Percentiles rank a stretch among this genome's conserved stretches.
Conservation (phyloP, 1,140 invertebrate genomes). For the Diorhabda elongata region DNA sequence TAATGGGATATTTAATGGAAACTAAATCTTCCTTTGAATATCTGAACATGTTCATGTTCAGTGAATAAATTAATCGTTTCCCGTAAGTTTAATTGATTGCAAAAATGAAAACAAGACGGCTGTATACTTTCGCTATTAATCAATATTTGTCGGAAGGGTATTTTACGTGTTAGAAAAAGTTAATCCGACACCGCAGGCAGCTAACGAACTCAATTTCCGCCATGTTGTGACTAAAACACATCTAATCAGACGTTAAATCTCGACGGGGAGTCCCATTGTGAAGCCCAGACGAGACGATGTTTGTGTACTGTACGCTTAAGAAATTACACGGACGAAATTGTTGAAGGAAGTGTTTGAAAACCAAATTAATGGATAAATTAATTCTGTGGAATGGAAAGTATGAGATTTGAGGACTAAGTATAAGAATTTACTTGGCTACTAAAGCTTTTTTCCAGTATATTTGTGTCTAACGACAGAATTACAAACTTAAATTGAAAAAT, state of each 20-base stretch:
- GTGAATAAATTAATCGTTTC: too few relatives aligned
- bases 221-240: constrained; percentile 17
- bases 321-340: constrained; percentile 5
- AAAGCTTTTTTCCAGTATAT: too few relatives aligned
- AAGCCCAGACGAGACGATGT: constrained; percentile 5
- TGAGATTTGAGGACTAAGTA: too few relatives aligned
- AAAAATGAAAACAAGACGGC: too few relatives aligned
- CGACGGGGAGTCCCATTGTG: constrained; percentile 16
- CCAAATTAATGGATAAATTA: not conserved
- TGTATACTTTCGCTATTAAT: constrained; percentile 10
- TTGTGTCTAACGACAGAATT: too few relatives aligned
- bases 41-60: too few relatives aligned
- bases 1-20: too few relatives aligned
- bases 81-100: too few relatives aligned
- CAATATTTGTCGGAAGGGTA: constrained; percentile 17
- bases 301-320: not conserved
- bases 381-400: too few relatives aligned
- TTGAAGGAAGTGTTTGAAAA: not conserved
- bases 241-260: constrained; percentile 19
- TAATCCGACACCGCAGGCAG: constrained; percentile 11
- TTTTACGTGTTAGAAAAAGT: constrained; percentile 5
- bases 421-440: too few relatives aligned
- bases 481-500: too few relatives aligned
- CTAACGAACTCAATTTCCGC: constrained; percentile 19
- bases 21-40: too few relatives aligned